These are phyloP conservation scores for Castor canadensis DNA, from an alignment of 2,113 vertebrate species.

Conservation along the genomic window DNA sequence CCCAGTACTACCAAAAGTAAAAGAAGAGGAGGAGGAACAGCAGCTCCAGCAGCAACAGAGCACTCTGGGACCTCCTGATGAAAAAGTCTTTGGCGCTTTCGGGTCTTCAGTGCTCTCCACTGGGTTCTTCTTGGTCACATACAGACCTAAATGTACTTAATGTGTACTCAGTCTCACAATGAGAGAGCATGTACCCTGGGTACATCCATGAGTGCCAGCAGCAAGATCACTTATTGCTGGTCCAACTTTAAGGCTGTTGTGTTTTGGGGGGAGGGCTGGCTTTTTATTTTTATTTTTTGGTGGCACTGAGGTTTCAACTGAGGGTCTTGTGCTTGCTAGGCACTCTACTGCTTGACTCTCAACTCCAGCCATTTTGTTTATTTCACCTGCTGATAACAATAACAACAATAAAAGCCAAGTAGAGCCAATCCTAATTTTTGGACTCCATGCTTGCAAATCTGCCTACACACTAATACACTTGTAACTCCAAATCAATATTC, in stretches of 20 bases:
- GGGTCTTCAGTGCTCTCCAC: not conserved
- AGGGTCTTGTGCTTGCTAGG: no score
- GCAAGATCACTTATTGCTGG: slow-evolving; percentile 39
- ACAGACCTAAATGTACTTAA: slow-evolving; percentile 23
- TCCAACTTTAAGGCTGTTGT: slow-evolving; percentile 50
- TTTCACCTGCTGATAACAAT: not conserved
- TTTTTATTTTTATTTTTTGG: no score
- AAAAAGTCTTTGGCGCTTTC: slow-evolving; percentile 2
- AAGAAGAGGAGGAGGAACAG: no score
- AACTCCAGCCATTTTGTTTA: no score
- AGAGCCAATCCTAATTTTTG: not conserved
- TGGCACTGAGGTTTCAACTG: no score
- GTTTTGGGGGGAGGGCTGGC: no score
- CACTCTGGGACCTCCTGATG: slow-evolving; percentile 89
- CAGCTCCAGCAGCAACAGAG: no score
- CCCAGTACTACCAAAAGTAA: no score
- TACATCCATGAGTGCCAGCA: not conserved
- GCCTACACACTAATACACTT: not conserved
- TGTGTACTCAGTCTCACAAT: not conserved
- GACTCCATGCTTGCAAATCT: not conserved
- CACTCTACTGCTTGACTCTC: no score
- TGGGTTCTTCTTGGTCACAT: slow-evolving; percentile 33
- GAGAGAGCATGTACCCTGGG: slow-evolving; percentile 34
- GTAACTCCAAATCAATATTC: not conserved
- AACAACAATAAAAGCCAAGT: not conserved